Evolutionary conservation across 2,888 invertebrate species (phyloP).

Genomic region (Cephus nigrinus): DNA sequence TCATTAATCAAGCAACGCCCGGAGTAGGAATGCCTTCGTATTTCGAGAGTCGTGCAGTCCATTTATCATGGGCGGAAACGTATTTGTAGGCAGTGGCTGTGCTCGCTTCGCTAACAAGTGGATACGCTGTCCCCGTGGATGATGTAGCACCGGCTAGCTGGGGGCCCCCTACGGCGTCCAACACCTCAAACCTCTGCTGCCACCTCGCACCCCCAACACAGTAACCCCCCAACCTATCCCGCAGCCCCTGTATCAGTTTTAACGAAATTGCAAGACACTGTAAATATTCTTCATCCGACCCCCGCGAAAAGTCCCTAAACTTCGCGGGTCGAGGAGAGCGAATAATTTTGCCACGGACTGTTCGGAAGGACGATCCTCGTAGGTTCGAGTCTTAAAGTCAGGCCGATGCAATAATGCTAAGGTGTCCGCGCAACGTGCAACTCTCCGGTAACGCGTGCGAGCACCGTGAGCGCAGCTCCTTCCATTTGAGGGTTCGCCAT

Average conservation of each 20-base stretch:
- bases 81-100: slow-evolving; percentile 62
- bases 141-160: slow-evolving; percentile 61
- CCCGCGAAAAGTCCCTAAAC: not conserved
- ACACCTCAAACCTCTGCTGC: slow-evolving; percentile 60
- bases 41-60: slow-evolving; percentile 63
- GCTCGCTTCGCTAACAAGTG: slow-evolving; percentile 63
- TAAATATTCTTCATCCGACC: not conserved
- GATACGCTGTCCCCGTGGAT: slow-evolving; percentile 63
- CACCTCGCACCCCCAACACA: slow-evolving; percentile 26
- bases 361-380: not conserved
- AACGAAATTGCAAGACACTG: not conserved
- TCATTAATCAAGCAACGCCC: slow-evolving; percentile 64
- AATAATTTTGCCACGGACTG: slow-evolving; percentile 2
- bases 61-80: slow-evolving; percentile 61
- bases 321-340: not conserved
- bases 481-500: slow-evolving; percentile 22
- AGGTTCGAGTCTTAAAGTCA: not conserved
- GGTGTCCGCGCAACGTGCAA: slow-evolving; percentile 46
- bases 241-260: not conserved
- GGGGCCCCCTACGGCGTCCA: slow-evolving; percentile 61
- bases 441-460: slow-evolving; percentile 22
- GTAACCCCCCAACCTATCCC: not conserved
- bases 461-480: slow-evolving; percentile 9
- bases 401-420: slow-evolving; percentile 36
- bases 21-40: slow-evolving; percentile 62